Base-by-base conservation (phyloP, 1,140 invertebrate genomes). In the Dinothrombium tinctorium region DNA sequence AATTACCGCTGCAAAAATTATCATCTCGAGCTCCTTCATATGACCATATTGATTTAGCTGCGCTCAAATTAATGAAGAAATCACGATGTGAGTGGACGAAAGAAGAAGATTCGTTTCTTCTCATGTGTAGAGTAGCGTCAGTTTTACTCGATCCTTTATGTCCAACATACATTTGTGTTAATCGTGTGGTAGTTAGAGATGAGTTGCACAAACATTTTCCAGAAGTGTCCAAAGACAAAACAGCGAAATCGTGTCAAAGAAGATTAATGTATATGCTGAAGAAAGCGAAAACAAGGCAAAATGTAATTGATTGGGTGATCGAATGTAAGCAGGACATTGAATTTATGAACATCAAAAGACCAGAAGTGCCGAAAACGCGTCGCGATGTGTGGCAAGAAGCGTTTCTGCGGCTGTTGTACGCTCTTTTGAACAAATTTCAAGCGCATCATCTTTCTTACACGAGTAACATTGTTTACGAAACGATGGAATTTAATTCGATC, bases 111-210 rank as follows among this genome's bases (percentile, higher is more conserved):
- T 45, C 40, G 15, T 49, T 48, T 40, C 15, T 82, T 2, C 55
- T 76, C 0, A 59, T 78, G 17, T 72, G 71, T 43, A 70, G 73
- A 41, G 70, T 74, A 0, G 71, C 70, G 0, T 66, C 64, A 47
- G 52, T 64, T 35, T 73, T 74, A 49, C 54, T 79, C 3, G 66
- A 62, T 44, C 65, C 67, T 0, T 64, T 64, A 51, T n/a, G 54
- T 57, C 2, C 60, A 59, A 43, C 62, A 63, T 45, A 49, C 58
- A 21, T 63, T 62, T 45, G 47, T 49, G 56, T 57, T 23, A 58
- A 12, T 62, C 66, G 48, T 53, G 53, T 14, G 48, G 42, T 62
- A 9, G 56, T 75, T 1, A 57, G 74, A 12, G 74, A 78, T 49
- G 49, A 74, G 3, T 50, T 79, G 1, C 68, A 73, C 41, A 49